Conservation (phyloP, 2,113 vertebrate genomes). For the Anolis sagrei region DNA sequence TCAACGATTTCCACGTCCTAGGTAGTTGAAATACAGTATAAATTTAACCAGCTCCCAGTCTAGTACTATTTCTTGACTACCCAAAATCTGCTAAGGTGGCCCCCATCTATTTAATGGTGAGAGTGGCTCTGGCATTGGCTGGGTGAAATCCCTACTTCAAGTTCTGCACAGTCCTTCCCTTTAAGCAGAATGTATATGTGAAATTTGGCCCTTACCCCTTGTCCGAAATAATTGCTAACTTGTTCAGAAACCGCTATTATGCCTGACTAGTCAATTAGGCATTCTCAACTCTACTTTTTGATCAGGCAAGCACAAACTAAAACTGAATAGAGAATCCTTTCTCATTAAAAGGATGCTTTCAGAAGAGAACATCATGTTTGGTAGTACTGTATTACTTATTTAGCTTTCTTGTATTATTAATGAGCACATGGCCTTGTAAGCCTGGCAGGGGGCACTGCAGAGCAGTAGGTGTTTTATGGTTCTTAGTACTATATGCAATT, state of each 20-base stretch:
- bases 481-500: background rate
- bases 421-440: conserved; percentile 27
- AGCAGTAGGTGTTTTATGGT: conserved; percentile 16
- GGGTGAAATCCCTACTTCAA: background rate
- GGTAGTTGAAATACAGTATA: no score
- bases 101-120: background rate
- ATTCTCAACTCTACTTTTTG: conserved; percentile 5
- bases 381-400: conserved; percentile 38
- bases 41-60: background rate
- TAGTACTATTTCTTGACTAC: background rate
- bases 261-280: conserved; percentile 13
- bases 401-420: conserved; percentile 38
- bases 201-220: background rate
- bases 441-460: conserved; percentile 16
- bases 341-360: background rate
- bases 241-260: background rate
- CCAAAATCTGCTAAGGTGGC: background rate
- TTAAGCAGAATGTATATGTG: background rate
- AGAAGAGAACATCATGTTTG: conserved; percentile 38
- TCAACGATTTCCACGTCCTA: no score
- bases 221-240: background rate
- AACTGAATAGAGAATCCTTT: conserved; percentile 14
- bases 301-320: background rate
- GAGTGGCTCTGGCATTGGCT: background rate
- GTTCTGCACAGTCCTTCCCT: background rate